These are phyloP conservation scores for Pseudomyrmex gracilis DNA, from an alignment of 1,140 invertebrate genomes.

Conservation along the genomic window DNA sequence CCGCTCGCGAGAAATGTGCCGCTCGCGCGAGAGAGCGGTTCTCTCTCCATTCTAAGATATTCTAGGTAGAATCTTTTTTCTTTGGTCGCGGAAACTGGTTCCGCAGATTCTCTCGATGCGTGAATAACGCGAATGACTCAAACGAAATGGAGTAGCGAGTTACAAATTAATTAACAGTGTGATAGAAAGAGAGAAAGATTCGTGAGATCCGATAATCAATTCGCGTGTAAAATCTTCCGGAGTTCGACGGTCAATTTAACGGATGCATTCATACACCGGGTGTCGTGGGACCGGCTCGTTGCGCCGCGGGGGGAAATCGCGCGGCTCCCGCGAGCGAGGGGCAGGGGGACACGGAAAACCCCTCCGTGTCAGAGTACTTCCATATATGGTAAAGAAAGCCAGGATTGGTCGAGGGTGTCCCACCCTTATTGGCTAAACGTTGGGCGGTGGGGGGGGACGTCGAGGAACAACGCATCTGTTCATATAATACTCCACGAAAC, in stretches of 20 bases:
- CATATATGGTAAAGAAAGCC: constrained; percentile 87
- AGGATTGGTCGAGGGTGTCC: constrained; percentile 84
- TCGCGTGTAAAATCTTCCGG: background rate
- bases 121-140: background rate
- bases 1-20: background rate
- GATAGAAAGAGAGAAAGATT: too few species aligned
- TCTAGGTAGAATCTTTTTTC: background rate
- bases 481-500: constrained; percentile 82
- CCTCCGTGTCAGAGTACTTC: constrained; percentile 80
- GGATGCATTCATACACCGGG: constrained; percentile 62
- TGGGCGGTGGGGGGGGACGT: constrained; percentile 75
- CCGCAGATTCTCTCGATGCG: background rate
- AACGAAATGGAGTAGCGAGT: background rate
- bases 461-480: constrained; percentile 74
- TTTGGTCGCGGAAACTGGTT: too few species aligned
- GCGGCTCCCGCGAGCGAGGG: constrained; percentile 20
- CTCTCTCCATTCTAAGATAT: too few species aligned
- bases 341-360: constrained; percentile 56
- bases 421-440: constrained; percentile 81
- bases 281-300: constrained; percentile 56
- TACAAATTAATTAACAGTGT: background rate
- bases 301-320: constrained; percentile 27
- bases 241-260: constrained; percentile 64
- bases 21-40: background rate
- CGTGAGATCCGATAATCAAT: background rate